Evolutionary conservation across 2,113 vertebrate genomes (phyloP), one percentile per base, ranked within the genome.

Genomic region (Brachyistius frenatus): DNA sequence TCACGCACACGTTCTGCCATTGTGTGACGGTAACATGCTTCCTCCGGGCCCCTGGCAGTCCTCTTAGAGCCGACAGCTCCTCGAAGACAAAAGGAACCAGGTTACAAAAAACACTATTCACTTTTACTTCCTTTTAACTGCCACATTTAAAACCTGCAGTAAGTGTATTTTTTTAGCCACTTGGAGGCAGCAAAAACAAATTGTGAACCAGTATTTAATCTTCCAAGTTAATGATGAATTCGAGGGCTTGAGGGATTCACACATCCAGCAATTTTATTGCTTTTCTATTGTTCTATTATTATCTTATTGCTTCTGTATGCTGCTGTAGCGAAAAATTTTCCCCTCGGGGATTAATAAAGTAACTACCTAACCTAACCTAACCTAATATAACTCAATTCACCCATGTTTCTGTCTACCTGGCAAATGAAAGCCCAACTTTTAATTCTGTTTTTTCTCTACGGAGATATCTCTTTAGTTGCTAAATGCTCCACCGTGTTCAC

Each of bases 11-110:
- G 80, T 55, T 85, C 67, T 83, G 80, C 72, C 85, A 90, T 91
- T 91, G 88, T 92, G 83, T 81, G 6, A 57, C 16, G 16, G 73
- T 61, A 64, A 57, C 89, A 63, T 62, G 68, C 83, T 93, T 92
- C 90, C 91, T 90, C 74, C 87, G 85, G 86, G 88, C 90, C 88
- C 88, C 91, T 84, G 47, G 5, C 15, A 47, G 66, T 23, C 33
- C 53, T 55, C 44, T 60, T 44, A 71, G 64, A 77, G 60, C 61
- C 44, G 77, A 85, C 55, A 5, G 4, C 33, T 52, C 58, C 64
- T 52, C 63, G 5, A 0, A 4, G 16, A n/a, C 35, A 39, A 73
- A 16, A 6, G 7, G 23, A 23, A 53, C 16, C 15, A 30, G 30
- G n/a, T 8, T 9, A 60, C 37, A 36, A 44, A 39, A 84, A 16